Evolutionary conservation across 2,113 vertebrate species (phyloP), one percentile per base, ranked within the genome.

Genomic region (Uria lomvia): DNA sequence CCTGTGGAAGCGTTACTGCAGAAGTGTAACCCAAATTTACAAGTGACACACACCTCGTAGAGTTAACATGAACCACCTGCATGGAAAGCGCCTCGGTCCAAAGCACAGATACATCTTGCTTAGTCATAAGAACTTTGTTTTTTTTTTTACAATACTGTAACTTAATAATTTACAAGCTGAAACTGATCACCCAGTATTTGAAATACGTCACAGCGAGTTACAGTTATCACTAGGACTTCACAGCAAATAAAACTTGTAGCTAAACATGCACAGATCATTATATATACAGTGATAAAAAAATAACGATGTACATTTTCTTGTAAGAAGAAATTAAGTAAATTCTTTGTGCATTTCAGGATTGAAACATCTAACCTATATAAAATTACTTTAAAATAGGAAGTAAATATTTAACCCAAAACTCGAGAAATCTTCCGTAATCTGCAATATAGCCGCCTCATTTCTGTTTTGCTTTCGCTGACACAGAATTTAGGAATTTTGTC

Each of bases 271-370:
- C 90, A 96, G 89, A 92, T 87, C 76, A 94, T 88, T 79, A 92
- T 95, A 91, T 91, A 95, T 56, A 97, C 81, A 94, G 95, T 92
- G 93, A 95, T 97, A 96, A 95, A 95, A 96, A 96, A 95, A 96
- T 94, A 97, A 95, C 17, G 40, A 95, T 97, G 91, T 96, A 96
- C 92, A 94, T 79, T 95, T 96, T 97, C 93, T 96, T 68, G 78
- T 97, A 97, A 93, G 92, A 97, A 97, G 94, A 97, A 97, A 95
- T 89, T 92, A 95, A 93, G 95, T 96, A 94, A 94, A 89, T 87
- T 92, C 89, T 94, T 96, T 97, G 94, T 89, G 91, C 95, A 97
- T 95, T 96, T 96, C 92, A 95, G 74, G 91, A 95, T 88, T 86
- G 80, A 95, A 94, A 90, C 67, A 90, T 71, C 96, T 96, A 96